phyloP scores from a whole-genome alignment of 2,113 vertebrate genomes.

The Enhydra lutris region DNA sequence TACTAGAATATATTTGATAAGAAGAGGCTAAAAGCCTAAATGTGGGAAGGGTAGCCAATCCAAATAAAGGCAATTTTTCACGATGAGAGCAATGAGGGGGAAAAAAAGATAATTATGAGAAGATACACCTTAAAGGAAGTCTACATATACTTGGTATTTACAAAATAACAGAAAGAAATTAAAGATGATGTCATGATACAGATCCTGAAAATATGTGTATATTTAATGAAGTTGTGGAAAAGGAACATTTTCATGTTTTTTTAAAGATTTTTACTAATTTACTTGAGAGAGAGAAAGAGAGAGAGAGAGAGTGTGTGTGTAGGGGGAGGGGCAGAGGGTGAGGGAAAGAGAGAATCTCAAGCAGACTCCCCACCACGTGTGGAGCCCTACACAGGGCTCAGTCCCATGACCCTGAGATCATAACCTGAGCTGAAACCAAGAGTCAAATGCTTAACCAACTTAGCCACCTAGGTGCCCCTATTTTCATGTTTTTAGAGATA shows the following conservation, averaged over 20 bases:
- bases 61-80: not conserved
- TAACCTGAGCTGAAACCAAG: not conserved
- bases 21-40: not conserved
- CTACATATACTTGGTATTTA: not conserved
- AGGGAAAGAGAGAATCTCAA: not conserved
- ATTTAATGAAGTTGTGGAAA: not conserved
- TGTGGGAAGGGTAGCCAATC: not conserved
- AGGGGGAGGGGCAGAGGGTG: not conserved
- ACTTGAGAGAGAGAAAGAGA: not conserved
- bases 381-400: not conserved
- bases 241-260: not conserved
- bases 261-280: not conserved
- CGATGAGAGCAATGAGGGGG: not conserved
- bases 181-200: not conserved
- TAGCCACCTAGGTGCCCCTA: not conserved
- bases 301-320: not conserved
- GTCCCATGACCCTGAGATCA: not conserved
- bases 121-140: not conserved
- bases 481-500: not conserved
- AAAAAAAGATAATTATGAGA: not conserved
- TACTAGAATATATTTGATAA: not conserved
- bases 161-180: not conserved
- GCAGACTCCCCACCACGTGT: not conserved
- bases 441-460: not conserved
- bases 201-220: not conserved